phyloP scores from a whole-genome alignment of 2,113 vertebrate genomes.

The Menura novaehollandiae region DNA sequence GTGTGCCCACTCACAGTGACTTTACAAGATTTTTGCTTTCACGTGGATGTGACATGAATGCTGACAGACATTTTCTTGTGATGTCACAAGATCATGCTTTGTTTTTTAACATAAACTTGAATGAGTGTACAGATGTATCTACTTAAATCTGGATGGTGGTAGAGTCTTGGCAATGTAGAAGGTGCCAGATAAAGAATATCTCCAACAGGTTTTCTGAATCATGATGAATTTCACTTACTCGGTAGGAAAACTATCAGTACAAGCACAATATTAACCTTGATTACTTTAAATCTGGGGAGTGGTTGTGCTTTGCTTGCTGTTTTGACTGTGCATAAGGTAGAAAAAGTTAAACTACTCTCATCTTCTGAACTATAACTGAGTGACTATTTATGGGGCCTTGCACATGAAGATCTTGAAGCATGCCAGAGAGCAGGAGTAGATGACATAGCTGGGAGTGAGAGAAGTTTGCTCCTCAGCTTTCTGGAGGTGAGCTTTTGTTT shows the following conservation, averaged over 20 bases:
- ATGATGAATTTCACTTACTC: background rate
- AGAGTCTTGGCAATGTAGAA: background rate
- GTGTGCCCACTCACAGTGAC: background rate
- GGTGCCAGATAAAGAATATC: background rate
- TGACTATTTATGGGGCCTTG: background rate
- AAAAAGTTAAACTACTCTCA: background rate
- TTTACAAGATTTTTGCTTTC: background rate
- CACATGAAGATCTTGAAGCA: background rate
- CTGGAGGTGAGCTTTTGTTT: background rate
- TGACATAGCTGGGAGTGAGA: background rate
- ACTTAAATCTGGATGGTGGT: background rate
- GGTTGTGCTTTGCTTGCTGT: background rate
- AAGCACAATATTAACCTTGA: background rate
- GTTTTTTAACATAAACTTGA: background rate
- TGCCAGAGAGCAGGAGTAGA: background rate
- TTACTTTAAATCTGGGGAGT: background rate
- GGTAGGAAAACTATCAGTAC: background rate
- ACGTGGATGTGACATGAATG: accelerated
- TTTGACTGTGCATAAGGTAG: background rate
- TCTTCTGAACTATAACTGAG: background rate
- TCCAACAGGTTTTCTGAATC: accelerated
- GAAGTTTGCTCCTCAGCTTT: background rate
- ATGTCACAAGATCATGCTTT: background rate
- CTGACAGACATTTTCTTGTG: background rate
- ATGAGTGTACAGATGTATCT: background rate